Evolutionary conservation across 2,113 vertebrate genomes (phyloP), one percentile per base, ranked within the genome.

Genomic region (Pangasianodon hypophthalmus): DNA sequence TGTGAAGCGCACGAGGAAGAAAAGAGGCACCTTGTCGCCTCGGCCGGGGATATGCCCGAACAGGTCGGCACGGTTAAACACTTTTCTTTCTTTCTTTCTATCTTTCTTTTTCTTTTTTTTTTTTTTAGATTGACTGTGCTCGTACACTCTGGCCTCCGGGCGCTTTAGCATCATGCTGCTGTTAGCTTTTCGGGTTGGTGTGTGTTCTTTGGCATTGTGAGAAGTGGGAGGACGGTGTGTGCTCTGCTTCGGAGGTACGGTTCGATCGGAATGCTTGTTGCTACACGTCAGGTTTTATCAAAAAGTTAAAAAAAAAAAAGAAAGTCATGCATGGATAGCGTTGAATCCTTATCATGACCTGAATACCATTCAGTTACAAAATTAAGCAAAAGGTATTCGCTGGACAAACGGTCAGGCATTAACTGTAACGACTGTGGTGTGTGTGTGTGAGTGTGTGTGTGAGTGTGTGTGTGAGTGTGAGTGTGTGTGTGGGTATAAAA

Each of bases 11-110:
- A 32, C 6, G 71, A 79, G 89, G 79, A 85, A 54, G 85, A 44
- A 79, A 44, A 83, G 73, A 69, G 48, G n/a, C 83, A 32, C 26
- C 44, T 24, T 6, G 58, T 62, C 37, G 44, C 13, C 79, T 56
- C 81, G 82, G 41, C 77, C 58, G 54, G 60, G 85, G 89, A 92
- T 73, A 37, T 89, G 89, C 48, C 89, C 84, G 44, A 92, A 87
- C 90, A 92, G 91, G 90, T 92, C 88, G 88, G 89, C 48, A 60
- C 58, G 48, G 87, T 89, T 60, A 88, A 44, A 26, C 37, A 80
- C 89, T 80, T 60, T 85, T 73, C 48, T 56, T 79, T n/a, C 32
- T 37, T 2, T 58, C 80, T 10, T 52, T 52, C 5, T 26, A 1
- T 32, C 7, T 19, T 75, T 19, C 11, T 75, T 21, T 13, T 29